Evolutionary conservation across 2,888 invertebrate species (phyloP).

Genomic region (Cheilosia vernalis): DNA sequence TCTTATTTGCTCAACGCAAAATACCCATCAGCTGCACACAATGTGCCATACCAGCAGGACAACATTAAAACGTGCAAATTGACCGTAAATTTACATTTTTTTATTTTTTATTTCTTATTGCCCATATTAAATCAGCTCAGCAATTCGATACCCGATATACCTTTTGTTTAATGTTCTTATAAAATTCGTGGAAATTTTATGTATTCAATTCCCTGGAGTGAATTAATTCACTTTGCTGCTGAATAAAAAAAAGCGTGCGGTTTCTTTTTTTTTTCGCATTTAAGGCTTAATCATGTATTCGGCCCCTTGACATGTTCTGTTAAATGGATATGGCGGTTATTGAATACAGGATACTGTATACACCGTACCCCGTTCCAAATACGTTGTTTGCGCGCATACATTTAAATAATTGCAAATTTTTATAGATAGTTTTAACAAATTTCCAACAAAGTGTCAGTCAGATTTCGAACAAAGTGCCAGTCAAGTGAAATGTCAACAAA

Average conservation of each 20-base stretch:
- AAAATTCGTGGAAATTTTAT: constrained; percentile 33
- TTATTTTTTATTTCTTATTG: constrained; percentile 49
- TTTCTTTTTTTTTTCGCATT: constrained; percentile 8
- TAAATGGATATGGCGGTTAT: background rate
- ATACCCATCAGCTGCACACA: background rate
- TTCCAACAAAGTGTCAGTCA: constrained; percentile 26
- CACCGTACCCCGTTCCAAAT: background rate
- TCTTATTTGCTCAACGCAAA: background rate
- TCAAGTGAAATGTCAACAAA: constrained; percentile 58
- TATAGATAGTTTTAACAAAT: background rate
- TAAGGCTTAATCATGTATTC: constrained; percentile 20
- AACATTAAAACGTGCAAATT: constrained; percentile 59
- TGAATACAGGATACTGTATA: background rate
- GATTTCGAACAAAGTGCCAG: constrained; percentile 24
- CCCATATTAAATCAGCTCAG: constrained; percentile 56
- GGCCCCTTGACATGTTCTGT: background rate
- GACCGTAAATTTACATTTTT: constrained; percentile 64
- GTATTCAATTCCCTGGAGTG: constrained; percentile 12
- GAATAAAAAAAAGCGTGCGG: background rate
- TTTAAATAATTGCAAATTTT: constrained; percentile 1
- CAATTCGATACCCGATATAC: constrained; percentile 34
- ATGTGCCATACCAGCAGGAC: background rate
- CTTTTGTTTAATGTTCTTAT: constrained; percentile 37
- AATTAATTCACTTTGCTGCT: constrained; percentile 26
- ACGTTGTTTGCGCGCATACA: background rate